These are phyloP conservation scores for Meandrusa payeni DNA, from an alignment of 2,888 invertebrate genomes.

Conservation along the genomic window DNA sequence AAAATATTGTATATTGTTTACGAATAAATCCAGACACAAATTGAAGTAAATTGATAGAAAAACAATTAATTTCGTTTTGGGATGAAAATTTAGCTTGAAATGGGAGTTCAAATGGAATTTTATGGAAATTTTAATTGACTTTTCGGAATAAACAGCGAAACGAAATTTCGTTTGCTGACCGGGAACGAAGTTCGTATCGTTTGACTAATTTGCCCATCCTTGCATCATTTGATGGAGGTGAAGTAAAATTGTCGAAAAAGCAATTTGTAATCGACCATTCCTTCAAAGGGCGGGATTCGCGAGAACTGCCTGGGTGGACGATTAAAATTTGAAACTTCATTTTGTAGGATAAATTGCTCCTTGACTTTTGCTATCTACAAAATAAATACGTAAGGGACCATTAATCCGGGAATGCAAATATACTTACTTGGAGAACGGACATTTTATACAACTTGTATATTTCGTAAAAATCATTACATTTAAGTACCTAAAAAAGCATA, in stretches of 20 bases:
- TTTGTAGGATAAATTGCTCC: constrained; percentile 73
- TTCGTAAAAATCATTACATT: no score
- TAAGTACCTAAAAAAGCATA: no score
- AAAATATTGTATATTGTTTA: constrained; percentile 5
- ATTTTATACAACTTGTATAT: constrained; percentile 27
- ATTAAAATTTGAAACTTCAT: constrained; percentile 77
- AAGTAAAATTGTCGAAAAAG: constrained; percentile 59
- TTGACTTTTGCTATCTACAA: constrained; percentile 66
- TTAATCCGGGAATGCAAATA: constrained; percentile 66
- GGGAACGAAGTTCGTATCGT: constrained; percentile 24
- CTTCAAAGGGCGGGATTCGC: constrained; percentile 64
- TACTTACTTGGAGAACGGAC: constrained; percentile 45
- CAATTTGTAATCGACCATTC: constrained; percentile 67
- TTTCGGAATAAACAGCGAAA: constrained; percentile 19
- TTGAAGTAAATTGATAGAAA: constrained; percentile 13
- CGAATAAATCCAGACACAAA: constrained; percentile 4
- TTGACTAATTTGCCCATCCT: constrained; percentile 31
- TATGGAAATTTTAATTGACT: constrained; percentile 23
- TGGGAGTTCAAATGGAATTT: constrained; percentile 13
- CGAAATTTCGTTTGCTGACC: constrained; percentile 24
- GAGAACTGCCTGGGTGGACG: constrained; percentile 52
- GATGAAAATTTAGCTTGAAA: constrained; percentile 12
- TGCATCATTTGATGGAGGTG: constrained; percentile 36
- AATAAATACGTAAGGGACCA: constrained; percentile 56
- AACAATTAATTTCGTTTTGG: constrained; percentile 12